These are phyloP conservation scores for Numenius arquata DNA, from an alignment of 2,113 vertebrate genomes.

Conservation along the genomic window DNA sequence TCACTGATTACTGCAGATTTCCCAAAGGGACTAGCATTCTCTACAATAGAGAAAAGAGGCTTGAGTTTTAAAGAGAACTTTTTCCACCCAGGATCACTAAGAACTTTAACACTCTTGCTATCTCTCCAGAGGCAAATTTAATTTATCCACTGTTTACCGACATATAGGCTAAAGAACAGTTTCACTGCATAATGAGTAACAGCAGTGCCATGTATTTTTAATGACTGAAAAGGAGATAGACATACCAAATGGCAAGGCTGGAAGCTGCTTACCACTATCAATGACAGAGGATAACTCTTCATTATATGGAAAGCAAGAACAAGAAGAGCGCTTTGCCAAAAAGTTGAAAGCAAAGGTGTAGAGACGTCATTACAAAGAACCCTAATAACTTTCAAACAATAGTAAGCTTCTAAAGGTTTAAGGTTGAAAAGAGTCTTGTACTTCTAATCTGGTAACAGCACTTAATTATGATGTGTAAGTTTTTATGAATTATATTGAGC, in stretches of 20 bases:
- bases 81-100: not conserved
- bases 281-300: not conserved
- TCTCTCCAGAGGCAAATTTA: not conserved
- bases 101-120: not conserved
- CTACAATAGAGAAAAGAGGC: not conserved
- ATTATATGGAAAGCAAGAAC: not conserved
- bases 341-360: not conserved
- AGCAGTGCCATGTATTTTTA: not conserved
- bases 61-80: not conserved
- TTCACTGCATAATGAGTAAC: not conserved
- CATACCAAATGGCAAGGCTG: not conserved
- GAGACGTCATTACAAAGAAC: not conserved
- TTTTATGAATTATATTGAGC: not conserved
- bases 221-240: not conserved
- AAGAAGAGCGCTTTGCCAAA: not conserved
- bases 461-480: not conserved
- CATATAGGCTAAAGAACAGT: not conserved
- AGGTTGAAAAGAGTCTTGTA: not conserved
- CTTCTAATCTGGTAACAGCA: not conserved
- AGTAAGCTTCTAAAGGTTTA: not conserved
- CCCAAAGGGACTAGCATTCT: not conserved
- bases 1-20: not conserved
- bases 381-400: not conserved
- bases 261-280: not conserved
- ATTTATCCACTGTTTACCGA: not conserved